Evolutionary conservation across 2,888 invertebrate genomes (phyloP).

Genomic region (Cylindroiulus punctatus): DNA sequence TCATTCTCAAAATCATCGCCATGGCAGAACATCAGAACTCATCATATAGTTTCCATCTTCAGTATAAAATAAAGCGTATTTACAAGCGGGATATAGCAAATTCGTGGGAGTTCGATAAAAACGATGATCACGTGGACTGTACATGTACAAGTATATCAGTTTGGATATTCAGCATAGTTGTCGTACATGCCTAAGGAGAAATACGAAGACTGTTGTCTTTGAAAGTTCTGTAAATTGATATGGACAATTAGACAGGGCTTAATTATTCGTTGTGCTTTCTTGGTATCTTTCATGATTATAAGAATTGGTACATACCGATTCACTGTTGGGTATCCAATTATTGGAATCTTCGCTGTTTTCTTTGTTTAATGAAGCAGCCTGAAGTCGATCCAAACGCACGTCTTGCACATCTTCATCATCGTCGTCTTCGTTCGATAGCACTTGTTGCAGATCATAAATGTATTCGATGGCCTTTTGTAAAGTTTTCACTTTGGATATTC

Average conservation of each 20-base stretch:
- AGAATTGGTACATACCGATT: conserved; percentile 30
- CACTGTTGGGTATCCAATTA: conserved; percentile 44
- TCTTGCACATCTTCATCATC: conserved; percentile 56
- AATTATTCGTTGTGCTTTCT: neutral
- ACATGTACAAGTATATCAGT: neutral
- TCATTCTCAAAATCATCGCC: neutral
- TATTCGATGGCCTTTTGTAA: conserved; percentile 74
- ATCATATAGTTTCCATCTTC: neutral
- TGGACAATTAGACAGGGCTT: neutral
- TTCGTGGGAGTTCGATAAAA: neutral
- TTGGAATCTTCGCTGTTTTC: conserved; percentile 51
- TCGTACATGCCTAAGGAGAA: conserved; percentile 44
- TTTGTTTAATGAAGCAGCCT: conserved; percentile 48
- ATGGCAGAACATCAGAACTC: neutral
- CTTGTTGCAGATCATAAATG: conserved; percentile 70
- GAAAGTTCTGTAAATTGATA: conserved; percentile 37
- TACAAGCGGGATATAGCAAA: neutral
- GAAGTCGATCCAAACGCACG: conserved; percentile 48
- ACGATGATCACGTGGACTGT: neutral
- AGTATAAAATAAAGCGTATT: neutral
- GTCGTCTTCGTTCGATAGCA: conserved; percentile 62
- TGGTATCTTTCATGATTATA: neutral
- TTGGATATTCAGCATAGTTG: conserved; percentile 28
- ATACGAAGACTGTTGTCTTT: conserved; percentile 41
- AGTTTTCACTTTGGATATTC: conserved; percentile 75